Percentiles rank a stretch among this genome's conserved stretches.
Evolutionary conservation across 2,113 vertebrate species (phyloP).

Genomic region (Hippocampus mohnikei): DNA sequence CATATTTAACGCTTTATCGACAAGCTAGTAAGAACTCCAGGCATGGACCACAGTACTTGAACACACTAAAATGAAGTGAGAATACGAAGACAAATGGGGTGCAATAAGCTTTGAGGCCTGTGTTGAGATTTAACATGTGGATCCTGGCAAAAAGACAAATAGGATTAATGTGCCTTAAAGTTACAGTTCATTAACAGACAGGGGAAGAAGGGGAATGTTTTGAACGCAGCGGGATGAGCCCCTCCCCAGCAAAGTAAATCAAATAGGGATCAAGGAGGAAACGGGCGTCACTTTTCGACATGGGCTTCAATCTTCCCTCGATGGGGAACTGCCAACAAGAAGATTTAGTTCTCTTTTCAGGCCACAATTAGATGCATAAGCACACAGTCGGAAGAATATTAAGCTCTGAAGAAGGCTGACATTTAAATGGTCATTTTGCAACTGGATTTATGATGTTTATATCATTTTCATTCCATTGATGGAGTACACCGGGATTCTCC

Average conservation of each 20-base stretch:
- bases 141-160: neutral
- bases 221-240: neutral
- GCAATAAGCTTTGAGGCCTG: neutral
- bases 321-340: neutral
- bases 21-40: too few relatives aligned
- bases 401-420: neutral
- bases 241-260: neutral
- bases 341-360: neutral
- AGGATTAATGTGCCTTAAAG: neutral
- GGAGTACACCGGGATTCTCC: neutral
- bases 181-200: neutral
- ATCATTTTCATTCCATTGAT: neutral
- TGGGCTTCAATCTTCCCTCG: neutral
- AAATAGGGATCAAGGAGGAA: neutral
- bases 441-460: neutral
- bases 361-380: neutral
- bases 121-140: neutral
- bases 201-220: neutral
- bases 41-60: too few relatives aligned
- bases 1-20: too few relatives aligned
- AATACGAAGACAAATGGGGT: neutral
- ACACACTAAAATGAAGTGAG: neutral
- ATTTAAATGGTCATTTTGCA: neutral
- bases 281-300: neutral
- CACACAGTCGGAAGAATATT: neutral